Evolutionary conservation across 2,113 vertebrate species (phyloP).

Genomic region (Nesoenas mayeri): DNA sequence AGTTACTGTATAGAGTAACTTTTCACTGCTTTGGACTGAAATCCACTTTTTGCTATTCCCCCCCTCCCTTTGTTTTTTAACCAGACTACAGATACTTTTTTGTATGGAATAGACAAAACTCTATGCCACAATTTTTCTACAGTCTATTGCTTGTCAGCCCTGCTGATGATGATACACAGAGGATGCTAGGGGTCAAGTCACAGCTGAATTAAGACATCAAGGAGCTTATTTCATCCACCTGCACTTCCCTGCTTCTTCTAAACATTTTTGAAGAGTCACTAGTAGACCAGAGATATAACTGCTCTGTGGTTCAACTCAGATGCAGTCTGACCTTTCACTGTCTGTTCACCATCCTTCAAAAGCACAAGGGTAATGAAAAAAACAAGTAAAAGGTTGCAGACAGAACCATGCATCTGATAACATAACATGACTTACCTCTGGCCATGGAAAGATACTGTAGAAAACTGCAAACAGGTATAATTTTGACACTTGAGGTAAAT

Average conservation of each 20-base stretch:
- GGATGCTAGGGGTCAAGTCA: not conserved
- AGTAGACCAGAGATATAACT: not conserved
- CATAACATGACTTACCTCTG: not conserved
- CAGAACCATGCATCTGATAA: not conserved
- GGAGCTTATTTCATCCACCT: not conserved
- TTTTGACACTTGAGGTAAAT: not conserved
- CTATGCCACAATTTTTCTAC: not conserved
- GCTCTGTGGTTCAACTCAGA: not conserved
- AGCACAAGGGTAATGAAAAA: not conserved
- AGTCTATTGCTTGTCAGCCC: not conserved
- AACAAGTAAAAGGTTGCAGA: not conserved
- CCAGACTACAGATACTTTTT: not conserved
- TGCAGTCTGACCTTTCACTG: not conserved
- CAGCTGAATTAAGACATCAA: not conserved
- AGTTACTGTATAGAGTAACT: not conserved
- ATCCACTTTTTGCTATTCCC: not conserved
- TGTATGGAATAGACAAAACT: not conserved
- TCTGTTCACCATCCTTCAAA: not conserved
- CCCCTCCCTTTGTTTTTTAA: not conserved
- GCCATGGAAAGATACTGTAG: not conserved
- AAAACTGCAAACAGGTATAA: not conserved
- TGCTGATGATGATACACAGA: not conserved
- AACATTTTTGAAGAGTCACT: not conserved
- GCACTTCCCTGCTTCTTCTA: not conserved
- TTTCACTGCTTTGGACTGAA: not conserved